Percentiles rank a stretch among this genome's conserved stretches.
Evolutionary conservation across 2,797 vertebrate species (phyloP).

Genomic region (Takifugu ocellatus): DNA sequence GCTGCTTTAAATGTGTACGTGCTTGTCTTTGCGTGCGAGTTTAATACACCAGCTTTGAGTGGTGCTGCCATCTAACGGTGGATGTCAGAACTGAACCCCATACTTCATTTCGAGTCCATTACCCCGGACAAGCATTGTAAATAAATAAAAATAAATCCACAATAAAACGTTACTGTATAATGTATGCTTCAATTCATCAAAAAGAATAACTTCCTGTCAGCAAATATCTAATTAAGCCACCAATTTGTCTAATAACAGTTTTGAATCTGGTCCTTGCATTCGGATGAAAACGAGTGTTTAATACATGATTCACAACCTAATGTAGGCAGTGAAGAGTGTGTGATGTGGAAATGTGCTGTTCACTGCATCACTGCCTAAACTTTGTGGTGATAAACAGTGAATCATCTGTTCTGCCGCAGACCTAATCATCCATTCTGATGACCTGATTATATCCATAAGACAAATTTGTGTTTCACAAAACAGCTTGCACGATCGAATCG

Average conservation of each 20-base stretch:
- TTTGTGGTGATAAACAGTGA: conserved; percentile 28
- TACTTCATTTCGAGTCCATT: conserved; percentile 23
- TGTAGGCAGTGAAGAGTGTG: conserved; percentile 8
- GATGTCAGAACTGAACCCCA: neutral
- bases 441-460: conserved; percentile 43
- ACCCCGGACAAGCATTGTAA: neutral
- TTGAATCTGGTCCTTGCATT: neutral
- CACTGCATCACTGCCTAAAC: conserved; percentile 19
- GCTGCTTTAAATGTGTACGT: conserved; percentile 33
- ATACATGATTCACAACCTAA: conserved; percentile 18
- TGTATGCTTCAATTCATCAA: conserved; percentile 10
- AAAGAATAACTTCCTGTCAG: too few relatives aligned
- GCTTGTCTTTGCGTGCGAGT: conserved; percentile 10
- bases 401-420: conserved; percentile 37
- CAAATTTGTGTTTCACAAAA: conserved; percentile 16
- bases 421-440: conserved; percentile 34
- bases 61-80: conserved; percentile 72
- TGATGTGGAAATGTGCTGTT: conserved; percentile 21
- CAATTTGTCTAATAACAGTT: conserved; percentile 5
- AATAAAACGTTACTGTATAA: neutral
- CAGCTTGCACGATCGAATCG: conserved; percentile 14
- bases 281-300: conserved; percentile 9
- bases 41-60: conserved; percentile 37
- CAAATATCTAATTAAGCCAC: conserved; percentile 4
- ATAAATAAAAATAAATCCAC: too few relatives aligned